Evolutionary conservation across 2,797 vertebrate species (phyloP), one percentile per base, ranked within the genome.

Genomic region (Pseudotriccus pelzelni): DNA sequence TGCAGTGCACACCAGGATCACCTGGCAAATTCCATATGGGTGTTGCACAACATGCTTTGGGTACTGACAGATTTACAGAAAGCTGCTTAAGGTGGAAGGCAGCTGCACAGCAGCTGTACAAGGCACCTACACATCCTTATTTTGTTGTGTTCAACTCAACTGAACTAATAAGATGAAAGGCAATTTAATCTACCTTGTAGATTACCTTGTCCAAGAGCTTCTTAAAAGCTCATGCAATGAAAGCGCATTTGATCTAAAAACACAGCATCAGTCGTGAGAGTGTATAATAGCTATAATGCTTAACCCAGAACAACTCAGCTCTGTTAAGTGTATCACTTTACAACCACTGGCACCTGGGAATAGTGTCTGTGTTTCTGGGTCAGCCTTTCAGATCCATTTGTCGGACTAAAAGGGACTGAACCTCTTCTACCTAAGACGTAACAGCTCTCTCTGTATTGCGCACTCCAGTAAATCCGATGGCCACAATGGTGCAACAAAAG

Each of bases 111-210:
- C 9, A 12, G 46, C 49, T 66, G 55, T 30, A 32, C 3, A 17
- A 92, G 50, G 32, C 2, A 5, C 37, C 89, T 36, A 62, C 69
- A 86, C 66, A 22, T 69, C 79, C 32, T 75, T 58, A 27, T 67
- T 90, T 93, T 5, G 3, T 47, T 90, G 49, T 55, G 30, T 75
- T 93, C 73, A 60, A 67, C 73, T 55, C n/a, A 58, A 67, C 66
- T 47, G 56, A 92, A 68, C 68, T 80, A 83, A 27, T 24, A 86
- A 87, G 70, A 75, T 0, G 1, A 92, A 91, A 94, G 73, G 72
- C 56, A 83, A 70, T 95, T 96, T 94, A 94, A 95, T 96, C 84
- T 22, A 5, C 78, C 74, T 87, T 90, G 73, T 28, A 46, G 86
- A 90, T 84, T 89, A 84, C 70, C 50, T 81, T 87, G 73, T 60